phyloP scores from a whole-genome alignment of 1,140 invertebrate species.

The Gonatopus flavifemur region DNA sequence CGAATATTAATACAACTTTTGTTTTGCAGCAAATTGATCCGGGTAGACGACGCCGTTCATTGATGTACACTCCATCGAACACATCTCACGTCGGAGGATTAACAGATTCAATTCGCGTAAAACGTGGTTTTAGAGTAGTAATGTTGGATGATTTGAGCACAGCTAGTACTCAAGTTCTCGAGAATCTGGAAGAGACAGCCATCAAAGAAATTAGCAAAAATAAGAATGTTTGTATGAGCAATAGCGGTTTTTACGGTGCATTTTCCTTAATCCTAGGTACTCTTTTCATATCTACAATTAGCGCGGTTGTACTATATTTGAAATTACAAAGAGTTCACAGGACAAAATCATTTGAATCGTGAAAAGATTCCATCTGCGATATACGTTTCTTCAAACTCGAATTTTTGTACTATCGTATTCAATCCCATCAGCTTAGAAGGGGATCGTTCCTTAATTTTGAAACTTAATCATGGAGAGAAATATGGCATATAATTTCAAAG shows the following conservation, averaged over 20 bases:
- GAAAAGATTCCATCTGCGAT: too few relatives aligned
- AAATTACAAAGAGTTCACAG: constrained; percentile 44
- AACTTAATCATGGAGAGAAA: too few relatives aligned
- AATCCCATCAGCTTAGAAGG: too few relatives aligned
- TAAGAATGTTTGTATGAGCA: constrained; percentile 46
- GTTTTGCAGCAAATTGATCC: constrained; percentile 63
- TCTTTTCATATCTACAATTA: constrained; percentile 41
- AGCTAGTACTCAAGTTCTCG: constrained; percentile 33
- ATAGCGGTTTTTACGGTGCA: constrained; percentile 44
- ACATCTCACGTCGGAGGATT: constrained; percentile 39
- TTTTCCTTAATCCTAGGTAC: constrained; percentile 44
- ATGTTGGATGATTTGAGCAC: constrained; percentile 65
- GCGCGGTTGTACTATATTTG: constrained; percentile 41
- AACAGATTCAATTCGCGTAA: constrained; percentile 62
- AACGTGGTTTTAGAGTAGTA: constrained; percentile 66
- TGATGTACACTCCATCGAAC: constrained; percentile 40
- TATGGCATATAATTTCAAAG: too few relatives aligned
- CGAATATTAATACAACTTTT: constrained; percentile 9
- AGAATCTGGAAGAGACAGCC: constrained; percentile 36
- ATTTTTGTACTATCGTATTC: too few relatives aligned
- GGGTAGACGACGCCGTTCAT: constrained; percentile 60
- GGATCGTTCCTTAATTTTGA: too few relatives aligned
- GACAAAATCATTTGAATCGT: constrained; percentile 34
- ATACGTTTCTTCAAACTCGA: too few relatives aligned
- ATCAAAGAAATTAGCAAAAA: constrained; percentile 28